Evolutionary conservation across 1,140 invertebrate species (phyloP).

Genomic region (Oncopeltus fasciatus): DNA sequence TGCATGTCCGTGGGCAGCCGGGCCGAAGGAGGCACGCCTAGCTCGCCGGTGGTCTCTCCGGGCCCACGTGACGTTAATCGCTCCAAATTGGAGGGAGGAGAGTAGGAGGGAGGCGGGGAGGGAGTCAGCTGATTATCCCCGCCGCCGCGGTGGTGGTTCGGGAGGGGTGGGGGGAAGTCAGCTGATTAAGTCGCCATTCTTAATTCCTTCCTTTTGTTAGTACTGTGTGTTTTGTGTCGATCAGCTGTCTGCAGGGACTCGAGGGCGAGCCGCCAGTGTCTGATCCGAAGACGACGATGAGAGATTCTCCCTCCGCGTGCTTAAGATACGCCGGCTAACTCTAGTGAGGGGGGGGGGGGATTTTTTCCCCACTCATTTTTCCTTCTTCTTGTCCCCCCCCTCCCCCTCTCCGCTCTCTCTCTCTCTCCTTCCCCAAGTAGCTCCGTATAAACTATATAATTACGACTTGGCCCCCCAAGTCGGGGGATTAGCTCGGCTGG

Average conservation of each 20-base stretch:
- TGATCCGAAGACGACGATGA: neutral
- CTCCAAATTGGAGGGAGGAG: too few species aligned
- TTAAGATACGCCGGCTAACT: neutral
- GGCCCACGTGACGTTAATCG: too few species aligned
- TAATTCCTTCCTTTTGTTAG: neutral
- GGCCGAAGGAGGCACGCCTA: too few species aligned
- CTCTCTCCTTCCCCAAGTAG: neutral
- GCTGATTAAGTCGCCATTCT: neutral
- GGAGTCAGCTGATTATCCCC: too few species aligned
- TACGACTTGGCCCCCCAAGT: neutral
- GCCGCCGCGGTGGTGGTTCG: too few species aligned
- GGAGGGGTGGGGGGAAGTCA: neutral
- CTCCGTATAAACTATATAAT: neutral
- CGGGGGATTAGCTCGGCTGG: neutral
- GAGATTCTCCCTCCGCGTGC: neutral
- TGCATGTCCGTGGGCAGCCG: too few species aligned
- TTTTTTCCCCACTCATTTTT: too few species aligned
- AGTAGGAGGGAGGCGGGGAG: too few species aligned
- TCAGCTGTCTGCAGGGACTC: neutral
- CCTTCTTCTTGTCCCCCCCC: neutral
- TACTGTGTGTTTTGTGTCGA: too few species aligned
- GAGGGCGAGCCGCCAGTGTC: neutral
- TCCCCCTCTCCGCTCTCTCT: neutral
- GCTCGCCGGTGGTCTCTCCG: too few species aligned
- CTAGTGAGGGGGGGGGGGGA: too few species aligned